phyloP scores from a whole-genome alignment of 2,113 vertebrate species.

The Telmatochromis sp. region DNA sequence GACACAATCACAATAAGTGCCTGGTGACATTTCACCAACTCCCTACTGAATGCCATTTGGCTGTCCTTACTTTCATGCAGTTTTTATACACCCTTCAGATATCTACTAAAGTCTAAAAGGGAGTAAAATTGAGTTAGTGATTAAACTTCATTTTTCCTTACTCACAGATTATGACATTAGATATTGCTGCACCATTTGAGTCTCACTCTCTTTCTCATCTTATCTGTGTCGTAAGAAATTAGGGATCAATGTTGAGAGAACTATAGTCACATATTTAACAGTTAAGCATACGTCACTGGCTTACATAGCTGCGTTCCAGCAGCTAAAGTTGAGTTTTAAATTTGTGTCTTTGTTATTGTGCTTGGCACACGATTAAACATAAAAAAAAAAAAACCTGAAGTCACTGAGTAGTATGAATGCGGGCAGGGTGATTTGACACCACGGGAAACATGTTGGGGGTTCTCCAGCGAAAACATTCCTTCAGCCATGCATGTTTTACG shows the following conservation, averaged over 20 bases:
- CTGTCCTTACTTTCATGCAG: slow-evolving; percentile 3
- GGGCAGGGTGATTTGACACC: not conserved
- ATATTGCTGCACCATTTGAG: not conserved
- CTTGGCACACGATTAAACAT: not conserved
- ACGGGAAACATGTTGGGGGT: not conserved
- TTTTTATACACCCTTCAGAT: slow-evolving; percentile 17
- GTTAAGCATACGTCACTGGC: not conserved
- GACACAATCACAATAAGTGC: slow-evolving; percentile 43
- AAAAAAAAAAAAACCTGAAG: not conserved
- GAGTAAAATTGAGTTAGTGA: not conserved
- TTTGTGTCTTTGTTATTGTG: not conserved
- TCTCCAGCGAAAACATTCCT: not conserved
- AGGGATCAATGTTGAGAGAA: not conserved
- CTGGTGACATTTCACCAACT: slow-evolving; percentile 49
- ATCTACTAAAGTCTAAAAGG: not conserved
- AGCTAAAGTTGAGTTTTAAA: not conserved
- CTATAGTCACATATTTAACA: not conserved
- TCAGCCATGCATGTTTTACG: not conserved
- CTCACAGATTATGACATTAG: not conserved
- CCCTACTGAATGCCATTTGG: slow-evolving; percentile 22
- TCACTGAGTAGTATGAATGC: not conserved
- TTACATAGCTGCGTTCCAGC: not conserved
- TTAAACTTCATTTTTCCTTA: not conserved
- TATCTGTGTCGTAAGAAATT: not conserved
- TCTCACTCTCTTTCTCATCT: not conserved